Evolutionary conservation across 2,113 vertebrate species (phyloP).

Genomic region (Helogale parvula): DNA sequence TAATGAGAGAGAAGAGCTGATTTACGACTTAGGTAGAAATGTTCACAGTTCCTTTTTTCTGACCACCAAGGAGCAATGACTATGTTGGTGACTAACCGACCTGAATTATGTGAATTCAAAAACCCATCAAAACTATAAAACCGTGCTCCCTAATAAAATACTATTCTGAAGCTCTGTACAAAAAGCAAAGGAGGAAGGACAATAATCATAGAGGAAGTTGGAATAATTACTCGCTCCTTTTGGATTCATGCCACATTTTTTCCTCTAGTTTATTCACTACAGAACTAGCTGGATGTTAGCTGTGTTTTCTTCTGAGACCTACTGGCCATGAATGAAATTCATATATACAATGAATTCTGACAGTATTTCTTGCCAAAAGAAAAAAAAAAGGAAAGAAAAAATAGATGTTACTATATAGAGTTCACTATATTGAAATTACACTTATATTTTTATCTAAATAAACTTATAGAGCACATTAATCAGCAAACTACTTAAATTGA

Average conservation of each 20-base stretch:
- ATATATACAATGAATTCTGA: background rate
- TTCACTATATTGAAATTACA: background rate
- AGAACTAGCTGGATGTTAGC: background rate
- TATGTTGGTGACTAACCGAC: background rate
- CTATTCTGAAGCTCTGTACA: background rate
- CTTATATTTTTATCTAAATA: conserved; percentile 24
- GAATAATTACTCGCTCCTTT: background rate
- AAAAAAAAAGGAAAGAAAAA: background rate
- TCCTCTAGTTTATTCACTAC: background rate
- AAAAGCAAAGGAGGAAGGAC: background rate
- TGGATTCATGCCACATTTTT: background rate
- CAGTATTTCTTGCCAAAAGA: background rate
- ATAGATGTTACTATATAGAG: background rate
- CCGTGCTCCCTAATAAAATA: background rate
- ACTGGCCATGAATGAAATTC: background rate
- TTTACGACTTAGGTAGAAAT: background rate
- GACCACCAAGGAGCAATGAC: background rate
- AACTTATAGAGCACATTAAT: background rate
- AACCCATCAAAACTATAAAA: background rate
- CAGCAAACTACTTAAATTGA: background rate
- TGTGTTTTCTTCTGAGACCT: background rate
- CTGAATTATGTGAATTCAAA: background rate
- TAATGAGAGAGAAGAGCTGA: background rate
- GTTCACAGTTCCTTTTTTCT: conserved; percentile 14
- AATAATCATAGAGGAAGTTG: background rate